Evolutionary conservation across 2,797 vertebrate genomes (phyloP).

Genomic region (Myotis vivesi): DNA sequence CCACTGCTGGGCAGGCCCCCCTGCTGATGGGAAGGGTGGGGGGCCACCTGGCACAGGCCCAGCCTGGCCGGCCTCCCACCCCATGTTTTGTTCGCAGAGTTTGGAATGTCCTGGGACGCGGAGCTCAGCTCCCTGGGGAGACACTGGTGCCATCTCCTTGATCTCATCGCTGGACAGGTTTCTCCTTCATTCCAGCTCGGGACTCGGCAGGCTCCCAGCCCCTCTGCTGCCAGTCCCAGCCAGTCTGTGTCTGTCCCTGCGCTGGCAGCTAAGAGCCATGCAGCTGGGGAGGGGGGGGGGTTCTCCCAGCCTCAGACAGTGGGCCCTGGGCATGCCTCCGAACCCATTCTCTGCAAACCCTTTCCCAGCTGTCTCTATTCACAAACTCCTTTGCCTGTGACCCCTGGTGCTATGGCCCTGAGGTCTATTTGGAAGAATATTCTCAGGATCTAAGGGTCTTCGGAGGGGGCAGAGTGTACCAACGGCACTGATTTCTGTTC

Average conservation of each 20-base stretch:
- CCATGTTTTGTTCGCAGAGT: slow-evolving; percentile 72
- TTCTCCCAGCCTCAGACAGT: background rate
- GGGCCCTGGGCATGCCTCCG: slow-evolving; percentile 15
- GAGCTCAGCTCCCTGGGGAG: slow-evolving; percentile 68
- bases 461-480: background rate
- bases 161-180: slow-evolving; percentile 77
- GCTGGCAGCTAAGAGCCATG: slow-evolving; percentile 59
- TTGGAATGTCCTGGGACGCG: slow-evolving; percentile 78
- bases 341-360: background rate
- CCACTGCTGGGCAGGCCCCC: background rate
- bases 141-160: slow-evolving; percentile 75
- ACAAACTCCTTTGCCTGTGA: slow-evolving; percentile 18
- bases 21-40: background rate
- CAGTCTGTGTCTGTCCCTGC: slow-evolving; percentile 63
- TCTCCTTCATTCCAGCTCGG: slow-evolving; percentile 65
- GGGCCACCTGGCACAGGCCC: slow-evolving; percentile 57
- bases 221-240: slow-evolving; percentile 55
- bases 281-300: slow-evolving; percentile 51
- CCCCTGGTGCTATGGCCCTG: background rate
- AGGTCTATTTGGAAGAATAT: background rate
- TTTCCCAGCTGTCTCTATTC: slow-evolving; percentile 44
- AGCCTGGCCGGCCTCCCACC: slow-evolving; percentile 64
- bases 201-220: slow-evolving; percentile 68
- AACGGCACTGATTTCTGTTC: slow-evolving; percentile 31
- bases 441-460: slow-evolving; percentile 33